These are phyloP conservation scores for Cyrtodaria siliqua DNA, from an alignment of 2,888 invertebrate genomes.

Conservation along the genomic window DNA sequence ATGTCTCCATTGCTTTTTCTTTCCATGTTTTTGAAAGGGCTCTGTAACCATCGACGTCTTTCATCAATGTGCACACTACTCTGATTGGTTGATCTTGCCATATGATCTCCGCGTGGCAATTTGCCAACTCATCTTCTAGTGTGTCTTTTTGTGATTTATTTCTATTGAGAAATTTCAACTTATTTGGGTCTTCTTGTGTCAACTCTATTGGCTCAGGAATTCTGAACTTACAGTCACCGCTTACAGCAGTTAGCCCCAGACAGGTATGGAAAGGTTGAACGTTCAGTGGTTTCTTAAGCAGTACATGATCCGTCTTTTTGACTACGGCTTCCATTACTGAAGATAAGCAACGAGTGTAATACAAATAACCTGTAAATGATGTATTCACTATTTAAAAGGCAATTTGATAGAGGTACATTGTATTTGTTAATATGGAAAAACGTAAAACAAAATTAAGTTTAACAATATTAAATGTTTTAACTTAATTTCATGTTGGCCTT, in stretches of 20 bases:
- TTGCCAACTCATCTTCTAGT: conserved; percentile 15
- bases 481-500: too few species aligned
- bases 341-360: not conserved
- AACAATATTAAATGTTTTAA: too few species aligned
- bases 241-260: conserved; percentile 16
- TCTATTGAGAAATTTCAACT: conserved; percentile 23
- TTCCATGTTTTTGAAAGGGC: conserved; percentile 26
- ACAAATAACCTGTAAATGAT: too few species aligned
- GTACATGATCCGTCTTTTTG: conserved; percentile 8
- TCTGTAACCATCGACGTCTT: conserved; percentile 4
- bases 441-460: too few species aligned
- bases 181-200: conserved; percentile 11
- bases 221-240: not conserved
- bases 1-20: conserved; percentile 1
- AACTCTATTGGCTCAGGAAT: conserved; percentile 8
- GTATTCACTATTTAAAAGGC: not conserved
- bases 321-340: conserved; percentile 18
- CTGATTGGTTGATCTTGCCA: conserved; percentile 28
- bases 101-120: not conserved
- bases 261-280: conserved; percentile 1
- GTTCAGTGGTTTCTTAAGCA: not conserved
- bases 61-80: conserved; percentile 35
- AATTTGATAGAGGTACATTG: too few species aligned
- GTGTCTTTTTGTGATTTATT: conserved; percentile 2
- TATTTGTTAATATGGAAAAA: too few species aligned